Evolutionary conservation across 2,797 vertebrate species (phyloP), one percentile per base, ranked within the genome.

Genomic region (Ambastaia sidthimunki): DNA sequence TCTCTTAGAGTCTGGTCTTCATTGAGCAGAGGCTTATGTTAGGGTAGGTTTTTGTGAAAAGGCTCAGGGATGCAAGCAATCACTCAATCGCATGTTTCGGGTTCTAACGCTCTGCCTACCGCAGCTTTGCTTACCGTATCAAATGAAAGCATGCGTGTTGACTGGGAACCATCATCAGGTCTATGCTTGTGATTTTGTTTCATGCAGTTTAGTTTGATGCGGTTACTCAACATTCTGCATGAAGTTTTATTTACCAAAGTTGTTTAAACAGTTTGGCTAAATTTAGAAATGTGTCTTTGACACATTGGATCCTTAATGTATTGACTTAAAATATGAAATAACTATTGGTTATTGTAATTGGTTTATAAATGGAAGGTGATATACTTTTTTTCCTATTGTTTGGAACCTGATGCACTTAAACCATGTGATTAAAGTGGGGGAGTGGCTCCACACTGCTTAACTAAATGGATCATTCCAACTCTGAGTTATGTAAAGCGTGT

Each of bases 1-100:
- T 75, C 12, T 54, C 55, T 79, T 80, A 75, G 83, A 79, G 85
- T 88, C 91, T 93, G 92, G 85, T 91, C 91, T 88, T 92, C 82
- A 87, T 91, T 91, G 68, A 62, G 41, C 52, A 52, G 82, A 75
- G 88, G 76, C 74, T 84, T 12, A 80, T 19, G 62, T 73, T 69
- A 84, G 78, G 81, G 80, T 80, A 80, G 44, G 81, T 74, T 76
- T 88, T 82, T 82, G 37, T 62, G 44, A 47, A 72, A 78, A 67
- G 47, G 71, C 74, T 87, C 25, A 9, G 76, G 83, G 84, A 86
- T 83, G 80, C 86, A 88, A 91, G 80, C 74, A 82, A 81, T 86
- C 87, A 88, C 90, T 90, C 85, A 88, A 71, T 86, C 72, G 87
- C 90, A 90, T 82, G 89, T 90, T 91, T 85, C 34, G 31, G 74